These are phyloP conservation scores for Coptodon bakossiorum DNA, from an alignment of 2,113 vertebrate species.

Conservation along the genomic window DNA sequence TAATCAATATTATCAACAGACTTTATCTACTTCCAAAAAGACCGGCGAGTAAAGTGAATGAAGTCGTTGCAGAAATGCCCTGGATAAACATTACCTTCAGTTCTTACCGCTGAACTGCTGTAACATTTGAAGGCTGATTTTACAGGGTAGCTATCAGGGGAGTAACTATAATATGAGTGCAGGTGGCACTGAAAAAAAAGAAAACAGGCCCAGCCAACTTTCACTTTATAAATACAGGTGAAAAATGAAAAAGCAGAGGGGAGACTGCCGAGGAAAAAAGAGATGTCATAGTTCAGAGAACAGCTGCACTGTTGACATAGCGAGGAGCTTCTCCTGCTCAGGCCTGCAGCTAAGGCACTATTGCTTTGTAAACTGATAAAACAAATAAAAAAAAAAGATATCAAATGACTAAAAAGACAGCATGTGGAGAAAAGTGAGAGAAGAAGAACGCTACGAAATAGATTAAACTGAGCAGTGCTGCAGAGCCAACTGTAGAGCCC, in stretches of 20 bases:
- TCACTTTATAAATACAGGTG: not conserved
- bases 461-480: not conserved
- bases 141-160: not conserved
- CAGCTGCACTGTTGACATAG: not conserved
- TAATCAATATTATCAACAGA: not conserved
- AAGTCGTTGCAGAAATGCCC: not conserved
- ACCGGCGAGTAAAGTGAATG: not conserved
- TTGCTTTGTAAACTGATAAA: not conserved
- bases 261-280: not conserved
- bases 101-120: not conserved
- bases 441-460: not conserved
- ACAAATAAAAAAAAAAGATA: not conserved
- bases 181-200: not conserved
- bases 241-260: not conserved
- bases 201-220: constrained; percentile 6
- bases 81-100: not conserved
- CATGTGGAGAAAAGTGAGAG: not conserved
- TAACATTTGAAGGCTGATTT: not conserved
- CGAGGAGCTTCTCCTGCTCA: not conserved
- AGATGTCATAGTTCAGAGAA: not conserved
- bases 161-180: not conserved
- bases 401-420: not conserved
- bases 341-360: not conserved
- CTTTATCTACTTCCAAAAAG: not conserved
- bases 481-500: not conserved